These are phyloP conservation scores for Galbula dea DNA, from an alignment of 2,113 vertebrate genomes.

Conservation along the genomic window DNA sequence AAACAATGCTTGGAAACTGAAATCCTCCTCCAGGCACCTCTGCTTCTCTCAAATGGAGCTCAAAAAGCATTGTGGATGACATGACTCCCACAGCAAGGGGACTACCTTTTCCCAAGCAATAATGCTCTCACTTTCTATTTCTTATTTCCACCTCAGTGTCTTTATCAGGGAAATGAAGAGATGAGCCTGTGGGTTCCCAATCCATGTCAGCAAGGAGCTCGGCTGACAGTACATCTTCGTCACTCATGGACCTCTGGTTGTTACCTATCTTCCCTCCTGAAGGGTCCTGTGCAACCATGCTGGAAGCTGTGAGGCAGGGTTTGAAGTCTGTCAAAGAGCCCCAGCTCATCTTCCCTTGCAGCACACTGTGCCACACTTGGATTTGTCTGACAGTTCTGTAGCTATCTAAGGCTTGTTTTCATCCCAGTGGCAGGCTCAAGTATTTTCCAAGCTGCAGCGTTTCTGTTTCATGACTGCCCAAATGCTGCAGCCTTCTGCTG, in stretches of 20 bases:
- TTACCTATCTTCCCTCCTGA: not conserved
- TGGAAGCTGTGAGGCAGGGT: not conserved
- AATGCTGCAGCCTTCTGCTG: not conserved
- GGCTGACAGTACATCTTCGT: not conserved
- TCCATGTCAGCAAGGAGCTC: not conserved
- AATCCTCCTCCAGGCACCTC: slow-evolving; percentile 58
- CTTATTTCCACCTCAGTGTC: not conserved
- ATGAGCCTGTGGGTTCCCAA: not conserved
- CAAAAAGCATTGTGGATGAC: not conserved
- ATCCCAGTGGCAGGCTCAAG: slow-evolving; percentile 40
- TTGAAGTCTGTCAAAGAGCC: not conserved
- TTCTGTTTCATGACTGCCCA: slow-evolving; percentile 18
- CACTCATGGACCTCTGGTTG: not conserved
- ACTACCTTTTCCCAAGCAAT: slow-evolving; percentile 3
- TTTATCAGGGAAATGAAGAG: not conserved
- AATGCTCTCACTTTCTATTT: slow-evolving; percentile 27
- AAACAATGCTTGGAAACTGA: slow-evolving; percentile 63
- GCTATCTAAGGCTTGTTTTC: slow-evolving; percentile 19
- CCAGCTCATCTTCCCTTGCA: not conserved
- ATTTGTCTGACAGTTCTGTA: slow-evolving; percentile 11
- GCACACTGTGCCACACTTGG: not conserved
- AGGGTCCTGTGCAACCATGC: not conserved
- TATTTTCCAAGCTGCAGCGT: slow-evolving; percentile 28
- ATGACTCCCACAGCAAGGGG: not conserved
- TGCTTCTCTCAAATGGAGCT: not conserved